Conservation (phyloP, 2,888 invertebrate species). For the Agonopterix arenella region DNA sequence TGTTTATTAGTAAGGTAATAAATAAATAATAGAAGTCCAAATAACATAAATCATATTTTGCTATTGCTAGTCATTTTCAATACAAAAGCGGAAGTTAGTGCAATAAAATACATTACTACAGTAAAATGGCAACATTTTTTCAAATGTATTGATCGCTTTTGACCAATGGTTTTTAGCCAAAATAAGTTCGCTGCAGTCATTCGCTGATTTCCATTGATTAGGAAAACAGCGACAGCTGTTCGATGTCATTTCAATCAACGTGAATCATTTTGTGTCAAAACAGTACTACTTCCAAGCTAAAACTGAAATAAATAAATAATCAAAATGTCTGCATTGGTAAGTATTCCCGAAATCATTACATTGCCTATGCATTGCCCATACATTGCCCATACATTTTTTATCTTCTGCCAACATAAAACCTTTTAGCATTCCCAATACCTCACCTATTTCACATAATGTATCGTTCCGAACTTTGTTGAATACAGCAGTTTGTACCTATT, state of each 20-base stretch:
- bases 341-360: slow-evolving; percentile 15
- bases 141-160: slow-evolving; percentile 49
- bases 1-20: too few relatives aligned
- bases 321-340: slow-evolving; percentile 62
- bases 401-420: too few relatives aligned
- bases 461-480: too few relatives aligned
- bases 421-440: too few relatives aligned
- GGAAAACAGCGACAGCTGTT: slow-evolving; percentile 31
- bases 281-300: slow-evolving; percentile 23
- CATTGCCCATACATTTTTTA: too few relatives aligned
- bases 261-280: slow-evolving; percentile 59
- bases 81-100: too few relatives aligned
- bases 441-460: too few relatives aligned
- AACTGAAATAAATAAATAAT: slow-evolving; percentile 22
- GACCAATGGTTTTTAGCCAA: slow-evolving; percentile 32
- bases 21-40: too few relatives aligned
- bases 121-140: background rate
- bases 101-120: background rate
- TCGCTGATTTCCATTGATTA: slow-evolving; percentile 39
- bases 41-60: too few relatives aligned
- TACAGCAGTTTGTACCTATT: too few relatives aligned
- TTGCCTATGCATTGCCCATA: too few relatives aligned
- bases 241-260: slow-evolving; percentile 58
- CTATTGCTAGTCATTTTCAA: too few relatives aligned
- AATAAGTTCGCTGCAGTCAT: slow-evolving; percentile 50